A percentile compares a stretch with the other conserved stretches of the same genome.
phyloP scores from a whole-genome alignment of 2,113 vertebrate genomes.

The Cyanoliseus patagonus region DNA sequence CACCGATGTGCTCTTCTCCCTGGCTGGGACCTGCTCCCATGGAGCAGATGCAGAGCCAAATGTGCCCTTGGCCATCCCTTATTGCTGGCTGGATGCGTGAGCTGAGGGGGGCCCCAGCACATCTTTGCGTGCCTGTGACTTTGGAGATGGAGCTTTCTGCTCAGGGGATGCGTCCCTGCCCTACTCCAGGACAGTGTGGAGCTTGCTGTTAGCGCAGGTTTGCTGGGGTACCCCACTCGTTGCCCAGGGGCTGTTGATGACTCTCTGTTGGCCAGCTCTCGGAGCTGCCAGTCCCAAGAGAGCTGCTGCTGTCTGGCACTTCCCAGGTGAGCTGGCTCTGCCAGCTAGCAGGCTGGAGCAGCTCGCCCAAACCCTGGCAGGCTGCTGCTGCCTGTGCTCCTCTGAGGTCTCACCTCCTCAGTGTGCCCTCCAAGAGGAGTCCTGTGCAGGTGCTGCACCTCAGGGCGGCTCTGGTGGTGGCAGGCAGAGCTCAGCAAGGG shows the following conservation, averaged over 20 bases:
- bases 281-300: not conserved
- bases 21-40: rapidly evolving
- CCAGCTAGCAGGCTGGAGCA: not conserved
- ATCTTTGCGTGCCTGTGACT: not conserved
- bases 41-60: not conserved
- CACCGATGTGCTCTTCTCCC: rapidly evolving
- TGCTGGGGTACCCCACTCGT: rapidly evolving
- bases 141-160: not conserved
- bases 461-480: rapidly evolving
- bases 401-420: rapidly evolving
- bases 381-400: not conserved
- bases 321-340: not conserved
- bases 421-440: not conserved
- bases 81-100: rapidly evolving
- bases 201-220: not conserved
- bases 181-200: not conserved
- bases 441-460: rapidly evolving
- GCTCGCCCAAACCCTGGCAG: not conserved
- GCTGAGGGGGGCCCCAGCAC: not conserved
- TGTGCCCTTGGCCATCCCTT: not conserved
- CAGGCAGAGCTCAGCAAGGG: rapidly evolving
- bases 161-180: not conserved
- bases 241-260: not conserved
- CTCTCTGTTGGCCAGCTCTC: not conserved
- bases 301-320: not conserved